Percentiles rank a stretch among this genome's conserved stretches.
phyloP scores from a whole-genome alignment of 2,888 invertebrate genomes.

The Dicyrtomina minuta region DNA sequence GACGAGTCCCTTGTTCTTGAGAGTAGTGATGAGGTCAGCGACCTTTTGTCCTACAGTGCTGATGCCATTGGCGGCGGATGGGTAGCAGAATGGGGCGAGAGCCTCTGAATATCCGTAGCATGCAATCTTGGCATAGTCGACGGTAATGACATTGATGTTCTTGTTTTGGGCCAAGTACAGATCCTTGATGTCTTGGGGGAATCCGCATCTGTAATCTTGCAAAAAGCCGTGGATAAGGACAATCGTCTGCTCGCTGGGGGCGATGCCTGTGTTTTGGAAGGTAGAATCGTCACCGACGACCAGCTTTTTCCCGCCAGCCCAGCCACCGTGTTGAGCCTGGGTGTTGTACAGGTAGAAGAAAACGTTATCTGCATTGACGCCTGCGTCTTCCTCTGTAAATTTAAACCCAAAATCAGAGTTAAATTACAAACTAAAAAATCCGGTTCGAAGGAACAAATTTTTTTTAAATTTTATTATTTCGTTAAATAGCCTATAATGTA shows the following conservation, averaged over 20 bases:
- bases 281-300: conserved; percentile 6
- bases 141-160: conserved; percentile 14
- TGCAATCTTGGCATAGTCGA: conserved; percentile 12
- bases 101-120: conserved; percentile 3
- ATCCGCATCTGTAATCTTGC: conserved; percentile 8
- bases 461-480: no score
- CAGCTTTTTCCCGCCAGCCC: not conserved
- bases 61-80: conserved; percentile 1
- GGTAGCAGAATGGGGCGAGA: conserved; percentile 17
- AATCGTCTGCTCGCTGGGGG: not conserved
- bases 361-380: no score
- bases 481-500: no score
- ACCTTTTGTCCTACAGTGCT: not conserved
- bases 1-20: conserved; percentile 7
- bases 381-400: no score
- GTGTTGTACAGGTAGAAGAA: no score
- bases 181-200: conserved; percentile 30
- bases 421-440: no score
- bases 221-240: conserved; percentile 25
- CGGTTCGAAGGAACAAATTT: no score
- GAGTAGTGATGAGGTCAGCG: not conserved
- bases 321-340: no score
- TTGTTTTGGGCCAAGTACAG: not conserved
- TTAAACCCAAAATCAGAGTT: no score
- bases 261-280: conserved; percentile 4